A percentile compares a stretch with the other conserved stretches of the same genome.
These are phyloP conservation scores for Platygyra sinensis DNA, from an alignment of 64 coral and sea anemone genomes.

Conservation along the genomic window DNA sequence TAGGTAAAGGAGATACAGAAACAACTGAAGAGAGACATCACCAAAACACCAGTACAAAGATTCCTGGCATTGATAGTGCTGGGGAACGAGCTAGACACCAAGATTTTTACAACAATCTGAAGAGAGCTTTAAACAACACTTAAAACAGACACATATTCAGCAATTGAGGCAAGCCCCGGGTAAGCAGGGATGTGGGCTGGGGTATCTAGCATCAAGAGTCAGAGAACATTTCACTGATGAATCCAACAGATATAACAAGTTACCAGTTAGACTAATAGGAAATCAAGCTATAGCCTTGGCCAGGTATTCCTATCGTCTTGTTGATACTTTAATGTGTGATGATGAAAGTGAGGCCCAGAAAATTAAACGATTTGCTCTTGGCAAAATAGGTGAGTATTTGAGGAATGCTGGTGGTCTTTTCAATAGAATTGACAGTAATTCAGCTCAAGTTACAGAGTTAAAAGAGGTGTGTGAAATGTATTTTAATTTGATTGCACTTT, in stretches of 20 bases:
- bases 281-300: slow-evolving; percentile 46
- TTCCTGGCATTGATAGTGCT: neutral
- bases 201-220: slow-evolving; percentile 4
- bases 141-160: neutral
- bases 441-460: neutral
- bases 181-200: slow-evolving; percentile 35
- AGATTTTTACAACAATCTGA: slow-evolving; percentile 6
- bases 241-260: slow-evolving; percentile 28
- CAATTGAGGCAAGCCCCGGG: neutral
- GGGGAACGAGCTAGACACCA: slow-evolving; percentile 20
- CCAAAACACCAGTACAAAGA: neutral
- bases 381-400: slow-evolving; percentile 35
- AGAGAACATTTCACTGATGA: slow-evolving; percentile 54
- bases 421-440: neutral
- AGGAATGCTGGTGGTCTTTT: slow-evolving; percentile 38
- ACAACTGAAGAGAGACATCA: neutral
- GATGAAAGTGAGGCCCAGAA: slow-evolving; percentile 11
- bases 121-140: neutral
- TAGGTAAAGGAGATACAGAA: neutral
- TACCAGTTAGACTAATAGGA: slow-evolving; percentile 37
- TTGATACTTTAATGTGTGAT: slow-evolving; percentile 12
- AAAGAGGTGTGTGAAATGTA: slow-evolving; percentile 40
- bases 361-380: slow-evolving; percentile 1
- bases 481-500: slow-evolving; percentile 31
- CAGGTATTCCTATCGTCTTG: slow-evolving; percentile 15